phyloP scores from a whole-genome alignment of 2,888 invertebrate species.

The Dolichopus griseipennis region DNA sequence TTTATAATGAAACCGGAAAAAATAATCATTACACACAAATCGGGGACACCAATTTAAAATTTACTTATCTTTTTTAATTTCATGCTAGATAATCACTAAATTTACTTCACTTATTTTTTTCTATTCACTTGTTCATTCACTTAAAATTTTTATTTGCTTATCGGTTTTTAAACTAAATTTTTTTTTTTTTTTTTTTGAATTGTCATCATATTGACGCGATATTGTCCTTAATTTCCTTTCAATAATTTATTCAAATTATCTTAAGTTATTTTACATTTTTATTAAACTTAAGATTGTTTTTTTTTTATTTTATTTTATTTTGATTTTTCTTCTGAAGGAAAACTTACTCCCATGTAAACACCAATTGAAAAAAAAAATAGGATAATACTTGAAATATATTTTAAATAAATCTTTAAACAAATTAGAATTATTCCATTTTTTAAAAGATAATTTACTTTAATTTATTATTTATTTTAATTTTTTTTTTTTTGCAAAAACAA shows the following conservation, averaged over 20 bases:
- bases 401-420: neutral
- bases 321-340: too few species aligned
- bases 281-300: neutral
- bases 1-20: too few species aligned
- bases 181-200: neutral
- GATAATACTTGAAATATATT: neutral
- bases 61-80: neutral
- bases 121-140: neutral
- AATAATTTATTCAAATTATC: neutral
- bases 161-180: too few species aligned
- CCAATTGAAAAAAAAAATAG: neutral
- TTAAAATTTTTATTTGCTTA: neutral
- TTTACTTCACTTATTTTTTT: too few species aligned
- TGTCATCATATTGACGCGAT: constrained; percentile 2
- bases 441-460: neutral
- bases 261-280: neutral
- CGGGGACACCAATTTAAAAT: too few species aligned
- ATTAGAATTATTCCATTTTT: neutral
- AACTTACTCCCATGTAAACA: too few species aligned
- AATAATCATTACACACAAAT: too few species aligned
- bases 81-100: neutral
- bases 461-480: too few species aligned
- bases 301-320: neutral
- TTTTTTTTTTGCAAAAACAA: neutral
- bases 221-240: neutral